Percentiles rank a stretch among this genome's conserved stretches.
These are phyloP conservation scores for Neoaliturus tenellus DNA, from an alignment of 2,888 invertebrate species.

Conservation along the genomic window DNA sequence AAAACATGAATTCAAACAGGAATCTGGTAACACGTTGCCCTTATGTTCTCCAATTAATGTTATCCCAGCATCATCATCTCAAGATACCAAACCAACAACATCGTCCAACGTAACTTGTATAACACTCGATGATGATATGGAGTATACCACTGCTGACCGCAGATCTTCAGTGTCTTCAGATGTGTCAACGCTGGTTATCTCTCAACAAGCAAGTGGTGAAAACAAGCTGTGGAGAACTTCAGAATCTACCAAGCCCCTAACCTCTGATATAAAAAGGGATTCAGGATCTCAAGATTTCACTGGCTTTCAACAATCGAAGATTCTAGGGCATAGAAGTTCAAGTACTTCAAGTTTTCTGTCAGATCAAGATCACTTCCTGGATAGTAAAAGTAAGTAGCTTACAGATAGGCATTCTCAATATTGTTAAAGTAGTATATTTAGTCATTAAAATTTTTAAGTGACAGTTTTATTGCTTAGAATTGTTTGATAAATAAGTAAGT, in stretches of 20 bases:
- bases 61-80: slow-evolving; percentile 9
- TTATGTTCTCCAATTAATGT: slow-evolving; percentile 20
- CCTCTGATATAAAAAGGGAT: slow-evolving; percentile 5
- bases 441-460: too few relatives aligned
- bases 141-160: not conserved
- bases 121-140: slow-evolving; percentile 26
- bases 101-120: slow-evolving; percentile 23
- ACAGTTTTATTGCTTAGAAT: too few relatives aligned
- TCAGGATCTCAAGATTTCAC: not conserved
- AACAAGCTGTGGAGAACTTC: not conserved
- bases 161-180: slow-evolving; percentile 7
- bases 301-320: not conserved
- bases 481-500: too few relatives aligned
- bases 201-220: not conserved
- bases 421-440: too few relatives aligned
- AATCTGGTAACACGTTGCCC: slow-evolving; percentile 9
- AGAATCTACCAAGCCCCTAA: not conserved
- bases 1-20: slow-evolving; percentile 40
- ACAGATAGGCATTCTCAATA: too few relatives aligned
- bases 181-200: not conserved
- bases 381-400: slow-evolving; percentile 24
- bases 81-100: slow-evolving; percentile 26
- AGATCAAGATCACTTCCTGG: not conserved
- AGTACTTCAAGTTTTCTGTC: slow-evolving; percentile 19
- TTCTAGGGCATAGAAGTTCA: slow-evolving; percentile 21